A percentile compares a stretch with the other conserved stretches of the same genome.
Evolutionary conservation across 2,113 vertebrate genomes (phyloP).

Genomic region (Pseudorectes ferrugineus): DNA sequence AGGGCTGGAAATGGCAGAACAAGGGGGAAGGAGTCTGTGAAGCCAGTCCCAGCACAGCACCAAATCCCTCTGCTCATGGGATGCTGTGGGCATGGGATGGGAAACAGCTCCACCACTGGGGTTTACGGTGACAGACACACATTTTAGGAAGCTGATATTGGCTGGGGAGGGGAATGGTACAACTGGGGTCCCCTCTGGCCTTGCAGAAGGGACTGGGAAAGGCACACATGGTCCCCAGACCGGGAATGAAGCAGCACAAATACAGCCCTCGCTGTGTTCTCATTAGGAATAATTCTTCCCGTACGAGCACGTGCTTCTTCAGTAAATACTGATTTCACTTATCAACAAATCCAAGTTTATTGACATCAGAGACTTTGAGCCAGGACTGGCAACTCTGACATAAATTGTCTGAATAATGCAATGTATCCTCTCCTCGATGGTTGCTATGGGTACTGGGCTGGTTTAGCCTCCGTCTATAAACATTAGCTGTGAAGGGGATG

Average conservation of each 20-base stretch:
- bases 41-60: neutral
- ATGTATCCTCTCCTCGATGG: neutral
- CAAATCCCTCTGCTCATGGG: neutral
- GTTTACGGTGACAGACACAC: neutral
- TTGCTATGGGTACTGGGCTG: conserved; percentile 52
- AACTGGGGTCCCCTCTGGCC: neutral
- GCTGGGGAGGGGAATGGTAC: neutral
- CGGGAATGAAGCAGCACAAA: neutral
- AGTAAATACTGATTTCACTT: neutral
- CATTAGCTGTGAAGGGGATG: conserved; percentile 20
- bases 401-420: conserved; percentile 24
- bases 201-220: neutral
- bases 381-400: conserved; percentile 30
- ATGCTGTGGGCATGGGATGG: neutral
- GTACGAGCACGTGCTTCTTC: neutral
- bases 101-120: neutral
- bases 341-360: neutral
- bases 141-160: neutral
- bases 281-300: neutral
- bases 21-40: neutral
- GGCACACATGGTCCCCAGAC: neutral
- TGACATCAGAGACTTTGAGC: conserved; percentile 38
- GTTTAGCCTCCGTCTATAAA: conserved; percentile 23
- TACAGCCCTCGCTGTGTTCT: neutral
- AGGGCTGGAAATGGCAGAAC: neutral